Evolutionary conservation across 2,797 vertebrate genomes (phyloP).

Genomic region (Coendou prehensilis): DNA sequence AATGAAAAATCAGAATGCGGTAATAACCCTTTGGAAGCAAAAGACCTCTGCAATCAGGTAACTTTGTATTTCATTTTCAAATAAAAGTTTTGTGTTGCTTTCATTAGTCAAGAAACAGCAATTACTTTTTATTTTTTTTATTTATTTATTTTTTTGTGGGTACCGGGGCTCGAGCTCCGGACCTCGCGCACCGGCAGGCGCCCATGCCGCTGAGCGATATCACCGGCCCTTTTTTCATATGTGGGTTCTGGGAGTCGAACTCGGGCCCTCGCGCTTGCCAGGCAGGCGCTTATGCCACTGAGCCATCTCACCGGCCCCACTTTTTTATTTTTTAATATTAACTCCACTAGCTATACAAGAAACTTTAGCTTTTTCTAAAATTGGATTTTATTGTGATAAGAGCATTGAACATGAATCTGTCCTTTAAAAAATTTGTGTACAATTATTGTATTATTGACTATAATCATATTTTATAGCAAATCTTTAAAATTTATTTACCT

Average conservation of each 20-base stretch:
- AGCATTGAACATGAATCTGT: background rate
- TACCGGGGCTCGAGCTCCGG: too few relatives aligned
- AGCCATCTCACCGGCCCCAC: too few relatives aligned
- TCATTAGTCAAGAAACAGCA: background rate
- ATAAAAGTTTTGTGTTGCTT: background rate
- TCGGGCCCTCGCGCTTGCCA: too few relatives aligned
- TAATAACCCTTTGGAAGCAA: background rate
- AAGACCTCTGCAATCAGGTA: background rate
- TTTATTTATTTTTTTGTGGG: too few relatives aligned
- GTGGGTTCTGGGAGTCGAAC: too few relatives aligned
- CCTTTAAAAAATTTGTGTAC: background rate
- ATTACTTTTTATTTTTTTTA: background rate
- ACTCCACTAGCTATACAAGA: background rate
- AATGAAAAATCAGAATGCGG: constrained; percentile 1
- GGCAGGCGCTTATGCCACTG: too few relatives aligned
- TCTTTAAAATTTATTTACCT: background rate
- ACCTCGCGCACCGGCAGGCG: too few relatives aligned
- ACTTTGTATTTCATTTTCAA: background rate
- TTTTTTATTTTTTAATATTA: background rate
- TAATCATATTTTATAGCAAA: background rate
- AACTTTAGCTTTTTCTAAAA: background rate
- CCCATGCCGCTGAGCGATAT: too few relatives aligned
- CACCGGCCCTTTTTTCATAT: too few relatives aligned
- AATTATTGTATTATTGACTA: background rate
- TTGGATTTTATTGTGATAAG: background rate